Evolutionary conservation across 2,888 invertebrate species (phyloP).

Genomic region (Villa cingulata): DNA sequence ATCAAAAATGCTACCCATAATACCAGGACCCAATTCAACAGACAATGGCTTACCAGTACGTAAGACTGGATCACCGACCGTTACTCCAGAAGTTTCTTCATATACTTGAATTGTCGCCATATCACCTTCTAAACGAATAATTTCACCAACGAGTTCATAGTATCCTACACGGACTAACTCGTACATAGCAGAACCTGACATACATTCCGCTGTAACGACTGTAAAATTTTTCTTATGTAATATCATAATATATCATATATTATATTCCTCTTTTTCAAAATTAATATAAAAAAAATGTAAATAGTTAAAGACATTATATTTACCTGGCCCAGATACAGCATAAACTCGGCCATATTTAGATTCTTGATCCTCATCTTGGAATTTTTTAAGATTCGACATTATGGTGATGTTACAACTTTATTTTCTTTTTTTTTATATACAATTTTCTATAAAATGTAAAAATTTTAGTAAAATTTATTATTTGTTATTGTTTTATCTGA

Average conservation of each 20-base stretch:
- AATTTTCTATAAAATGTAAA: too few species aligned
- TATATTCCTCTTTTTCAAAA: background rate
- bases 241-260: background rate
- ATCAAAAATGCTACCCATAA: slow-evolving; percentile 98
- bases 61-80: slow-evolving; percentile 97
- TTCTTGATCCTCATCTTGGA: slow-evolving; percentile 76
- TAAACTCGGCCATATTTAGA: slow-evolving; percentile 85
- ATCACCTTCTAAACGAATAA: slow-evolving; percentile 98
- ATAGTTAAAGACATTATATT: too few species aligned
- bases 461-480: too few species aligned
- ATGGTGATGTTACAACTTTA: background rate
- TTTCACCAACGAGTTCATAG: slow-evolving; percentile 96
- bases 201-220: slow-evolving; percentile 99
- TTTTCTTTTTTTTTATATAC: too few species aligned
- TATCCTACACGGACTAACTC: slow-evolving; percentile 98
- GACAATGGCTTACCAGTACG: slow-evolving; percentile 98
- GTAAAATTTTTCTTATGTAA: too few species aligned
- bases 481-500: too few species aligned
- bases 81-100: slow-evolving; percentile 94
- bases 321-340: slow-evolving; percentile 97
- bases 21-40: slow-evolving; percentile 97
- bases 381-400: slow-evolving; percentile 57
- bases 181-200: slow-evolving; percentile 99
- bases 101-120: slow-evolving; percentile 99
- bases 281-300: too few species aligned